Evolutionary conservation across 2,888 invertebrate genomes (phyloP), one percentile per base, ranked within the genome.

Genomic region (Dascillus cervinus): DNA sequence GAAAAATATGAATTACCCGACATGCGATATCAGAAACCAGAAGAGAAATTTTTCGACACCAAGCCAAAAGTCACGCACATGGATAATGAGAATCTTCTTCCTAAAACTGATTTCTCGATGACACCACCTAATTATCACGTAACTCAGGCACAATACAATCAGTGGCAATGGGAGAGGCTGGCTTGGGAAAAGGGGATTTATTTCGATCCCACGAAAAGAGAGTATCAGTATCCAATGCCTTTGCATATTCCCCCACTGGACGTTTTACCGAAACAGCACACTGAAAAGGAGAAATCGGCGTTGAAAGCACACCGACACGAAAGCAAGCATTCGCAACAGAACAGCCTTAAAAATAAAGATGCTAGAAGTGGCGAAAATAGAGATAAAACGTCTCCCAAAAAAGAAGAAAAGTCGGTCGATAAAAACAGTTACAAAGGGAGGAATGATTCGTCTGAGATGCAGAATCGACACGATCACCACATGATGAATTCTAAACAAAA

Each of bases 71-170:
- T 56, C 25, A 41, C 22, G 26, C 47, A 55, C 21, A 48, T 56
- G 43, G 61, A 62, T 27, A 56, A 47, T 43, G 72, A 72, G 40
- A 72, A 71, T 36, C 47, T 73, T 13, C 61, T 74, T 9, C 69
- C 73, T 0, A 74, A 74, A 50, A 68, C 78, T 0, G 79, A 79
- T 47, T 78, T 76, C 47, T 1, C 70, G 72, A 79, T 79, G 60
- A 76, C 79, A 47, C 70, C 79, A 28, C 77, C 79, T 1, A 80
- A 79, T 51, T 80, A 79, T 50, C 77, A 77, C 50, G 71, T 77
- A 25, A 70, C 54, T 3, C 57, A 54, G 28, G 58, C 60, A 4
- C 79, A 79, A 50, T 79, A 79, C 46, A 73, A 73, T 47, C 78
- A 78, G 70, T 76, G 79, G 53, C 70, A 61, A 13, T 75, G 75